Evolutionary conservation across 2,888 invertebrate genomes (phyloP).

Genomic region (Sinhomidia bicolor): DNA sequence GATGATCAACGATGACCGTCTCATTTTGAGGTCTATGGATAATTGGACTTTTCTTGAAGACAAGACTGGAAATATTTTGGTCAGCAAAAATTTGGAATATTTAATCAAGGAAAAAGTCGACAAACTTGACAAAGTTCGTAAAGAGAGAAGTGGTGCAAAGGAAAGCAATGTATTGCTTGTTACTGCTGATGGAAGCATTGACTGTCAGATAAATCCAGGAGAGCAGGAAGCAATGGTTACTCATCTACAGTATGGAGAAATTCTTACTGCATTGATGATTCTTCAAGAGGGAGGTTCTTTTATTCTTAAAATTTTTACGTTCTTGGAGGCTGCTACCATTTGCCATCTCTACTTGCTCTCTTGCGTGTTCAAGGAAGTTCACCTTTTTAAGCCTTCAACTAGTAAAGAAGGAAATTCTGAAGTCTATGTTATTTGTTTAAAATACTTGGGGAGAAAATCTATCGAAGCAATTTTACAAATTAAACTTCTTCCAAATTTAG

Average conservation of each 20-base stretch:
- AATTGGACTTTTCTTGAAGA: slow-evolving; percentile 95
- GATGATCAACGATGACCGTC: slow-evolving; percentile 92
- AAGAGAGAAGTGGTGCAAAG: background rate
- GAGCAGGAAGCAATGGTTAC: slow-evolving; percentile 92
- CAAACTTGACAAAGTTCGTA: slow-evolving; percentile 34
- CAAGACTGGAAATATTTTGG: slow-evolving; percentile 92
- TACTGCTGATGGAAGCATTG: slow-evolving; percentile 97
- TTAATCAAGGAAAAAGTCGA: slow-evolving; percentile 84
- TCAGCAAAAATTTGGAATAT: slow-evolving; percentile 86
- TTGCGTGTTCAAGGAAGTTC: slow-evolving; percentile 87
- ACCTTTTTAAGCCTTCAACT: slow-evolving; percentile 92
- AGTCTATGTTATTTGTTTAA: slow-evolving; percentile 90
- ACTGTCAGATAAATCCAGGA: slow-evolving; percentile 91
- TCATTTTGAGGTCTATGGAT: slow-evolving; percentile 89
- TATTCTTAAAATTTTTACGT: slow-evolving; percentile 94
- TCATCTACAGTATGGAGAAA: slow-evolving; percentile 92
- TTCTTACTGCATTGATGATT: slow-evolving; percentile 88
- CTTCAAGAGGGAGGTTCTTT: slow-evolving; percentile 89
- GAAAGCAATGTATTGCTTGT: slow-evolving; percentile 83
- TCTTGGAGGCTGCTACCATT: slow-evolving; percentile 92
- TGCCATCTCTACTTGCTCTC: slow-evolving; percentile 90
- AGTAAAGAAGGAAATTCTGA: slow-evolving; percentile 98
- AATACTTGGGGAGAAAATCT: slow-evolving; percentile 84
- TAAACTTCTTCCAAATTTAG: slow-evolving; percentile 41
- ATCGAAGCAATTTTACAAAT: slow-evolving; percentile 9